These are phyloP conservation scores for Folsomia manolachei DNA, from an alignment of 2,888 invertebrate genomes.

Conservation along the genomic window DNA sequence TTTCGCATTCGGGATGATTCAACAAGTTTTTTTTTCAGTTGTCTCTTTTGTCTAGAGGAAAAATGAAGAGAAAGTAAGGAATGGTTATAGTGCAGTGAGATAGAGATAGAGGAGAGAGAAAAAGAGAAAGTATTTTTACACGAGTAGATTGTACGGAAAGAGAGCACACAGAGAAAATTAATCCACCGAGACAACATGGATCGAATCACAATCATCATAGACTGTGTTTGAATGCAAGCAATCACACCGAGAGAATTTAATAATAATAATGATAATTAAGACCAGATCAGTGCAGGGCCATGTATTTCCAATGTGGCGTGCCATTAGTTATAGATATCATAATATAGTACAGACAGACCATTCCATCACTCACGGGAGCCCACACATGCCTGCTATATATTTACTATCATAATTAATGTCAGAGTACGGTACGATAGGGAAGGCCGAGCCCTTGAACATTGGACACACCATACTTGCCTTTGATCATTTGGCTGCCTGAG, in stretches of 20 bases:
- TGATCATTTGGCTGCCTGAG: slow-evolving; percentile 40
- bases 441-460: slow-evolving; percentile 48
- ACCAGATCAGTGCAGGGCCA: slow-evolving; percentile 29
- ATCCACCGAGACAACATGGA: background rate
- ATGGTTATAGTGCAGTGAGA: no score
- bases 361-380: no score
- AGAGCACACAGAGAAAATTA: slow-evolving; percentile 6
- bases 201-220: no score
- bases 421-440: slow-evolving; percentile 51
- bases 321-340: no score
- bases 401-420: slow-evolving; percentile 39
- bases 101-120: slow-evolving; percentile 22
- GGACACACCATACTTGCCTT: slow-evolving; percentile 51
- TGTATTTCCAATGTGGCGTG: no score
- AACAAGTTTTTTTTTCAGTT: no score
- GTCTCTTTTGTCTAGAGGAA: no score
- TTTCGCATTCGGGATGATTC: background rate
- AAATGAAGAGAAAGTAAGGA: slow-evolving; percentile 20
- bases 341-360: slow-evolving; percentile 4
- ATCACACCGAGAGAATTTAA: slow-evolving; percentile 14
- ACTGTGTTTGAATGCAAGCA: background rate
- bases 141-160: background rate
- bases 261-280: slow-evolving; percentile 25
- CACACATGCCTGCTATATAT: slow-evolving; percentile 35
- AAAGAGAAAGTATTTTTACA: no score